These are phyloP conservation scores for Tachuris rubrigastra DNA, from an alignment of 2,113 vertebrate species.

Conservation along the genomic window DNA sequence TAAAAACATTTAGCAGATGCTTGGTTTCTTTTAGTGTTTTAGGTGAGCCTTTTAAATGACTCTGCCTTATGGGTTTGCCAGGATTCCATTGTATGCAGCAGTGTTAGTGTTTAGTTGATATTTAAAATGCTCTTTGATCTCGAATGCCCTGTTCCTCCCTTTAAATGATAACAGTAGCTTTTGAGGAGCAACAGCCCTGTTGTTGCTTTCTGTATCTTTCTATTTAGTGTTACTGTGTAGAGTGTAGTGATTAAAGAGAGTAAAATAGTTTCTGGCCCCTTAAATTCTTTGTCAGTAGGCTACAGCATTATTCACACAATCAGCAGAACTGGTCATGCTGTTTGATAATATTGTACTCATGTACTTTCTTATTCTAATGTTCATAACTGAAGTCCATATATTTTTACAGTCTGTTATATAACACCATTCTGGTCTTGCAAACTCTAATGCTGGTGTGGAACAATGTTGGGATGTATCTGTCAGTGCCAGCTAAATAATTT, in stretches of 20 bases:
- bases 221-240: background rate
- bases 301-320: background rate
- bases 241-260: background rate
- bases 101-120: background rate
- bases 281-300: background rate
- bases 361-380: background rate
- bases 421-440: background rate
- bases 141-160: background rate
- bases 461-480: background rate
- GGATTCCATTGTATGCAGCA: background rate
- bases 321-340: rapidly evolving
- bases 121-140: background rate
- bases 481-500: background rate
- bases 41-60: background rate
- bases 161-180: background rate
- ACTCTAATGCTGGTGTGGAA: background rate
- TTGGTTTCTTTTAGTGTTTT: background rate
- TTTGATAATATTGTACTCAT: background rate
- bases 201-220: background rate
- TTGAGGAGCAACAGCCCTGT: background rate
- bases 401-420: background rate
- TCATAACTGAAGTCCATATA: background rate
- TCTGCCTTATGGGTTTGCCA: background rate
- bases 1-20: background rate
- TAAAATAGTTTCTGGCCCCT: background rate